Conservation (phyloP, 2,888 invertebrate species). For the Athripsodes cinereus region DNA sequence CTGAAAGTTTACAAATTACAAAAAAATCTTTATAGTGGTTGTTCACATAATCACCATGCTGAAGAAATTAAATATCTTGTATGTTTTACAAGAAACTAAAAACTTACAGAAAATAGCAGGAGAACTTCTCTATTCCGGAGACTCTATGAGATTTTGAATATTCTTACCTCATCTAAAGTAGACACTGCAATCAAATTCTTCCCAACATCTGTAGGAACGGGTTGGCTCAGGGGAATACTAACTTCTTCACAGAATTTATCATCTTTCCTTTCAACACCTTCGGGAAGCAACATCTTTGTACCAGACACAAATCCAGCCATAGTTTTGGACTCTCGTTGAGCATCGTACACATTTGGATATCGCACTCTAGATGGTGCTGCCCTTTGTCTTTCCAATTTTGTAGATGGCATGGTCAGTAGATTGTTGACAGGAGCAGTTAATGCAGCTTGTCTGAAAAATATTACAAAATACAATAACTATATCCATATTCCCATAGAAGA, state of each 20-base stretch:
- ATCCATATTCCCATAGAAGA: neutral
- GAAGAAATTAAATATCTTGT: neutral
- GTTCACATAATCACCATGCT: neutral
- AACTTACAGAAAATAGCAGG: too few species aligned
- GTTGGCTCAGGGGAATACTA: constrained; percentile 65
- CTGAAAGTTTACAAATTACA: neutral
- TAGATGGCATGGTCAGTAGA: constrained; percentile 18
- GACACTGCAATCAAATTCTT: constrained; percentile 58
- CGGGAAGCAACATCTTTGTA: constrained; percentile 71
- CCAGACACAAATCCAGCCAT: constrained; percentile 72
- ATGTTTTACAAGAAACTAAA: too few species aligned
- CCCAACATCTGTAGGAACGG: constrained; percentile 54
- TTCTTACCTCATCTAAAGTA: constrained; percentile 56
- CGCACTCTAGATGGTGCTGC: constrained; percentile 47
- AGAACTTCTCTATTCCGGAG: too few species aligned
- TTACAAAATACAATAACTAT: too few species aligned
- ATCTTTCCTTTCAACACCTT: constrained; percentile 67
- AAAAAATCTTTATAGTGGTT: neutral
- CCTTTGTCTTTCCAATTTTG: constrained; percentile 32
- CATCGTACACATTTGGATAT: constrained; percentile 87
- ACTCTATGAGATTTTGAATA: neutral
- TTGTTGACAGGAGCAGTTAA: constrained; percentile 32
- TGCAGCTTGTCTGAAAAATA: constrained; percentile 27
- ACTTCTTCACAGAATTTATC: constrained; percentile 80
- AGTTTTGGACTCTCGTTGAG: constrained; percentile 61